Evolutionary conservation across 2,888 invertebrate species (phyloP), one percentile per base, ranked within the genome.

Genomic region (Euzophera pinguis): DNA sequence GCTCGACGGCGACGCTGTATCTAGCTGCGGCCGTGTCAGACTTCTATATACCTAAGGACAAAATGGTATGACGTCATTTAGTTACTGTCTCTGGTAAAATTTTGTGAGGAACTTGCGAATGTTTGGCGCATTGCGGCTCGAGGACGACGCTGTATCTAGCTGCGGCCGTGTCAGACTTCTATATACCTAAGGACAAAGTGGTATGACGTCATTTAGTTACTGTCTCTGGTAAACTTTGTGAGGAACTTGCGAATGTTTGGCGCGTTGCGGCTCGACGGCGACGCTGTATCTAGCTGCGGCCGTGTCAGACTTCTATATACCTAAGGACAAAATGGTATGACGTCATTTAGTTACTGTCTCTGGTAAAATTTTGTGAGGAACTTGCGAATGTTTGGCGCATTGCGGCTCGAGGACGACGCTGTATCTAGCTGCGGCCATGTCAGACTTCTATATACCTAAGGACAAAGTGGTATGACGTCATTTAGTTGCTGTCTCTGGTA

Each of bases 141-240:
- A 89, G 91, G 29, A 96, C 96, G 0, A 79, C 98, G 65, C 84
- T 99, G n/a, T 99, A 98, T 81, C 91, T 99, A 52, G 99, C 99
- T 13, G 99, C 99, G 1, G 99, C 99, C 3, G 99, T 99, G 0
- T 98, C 99, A 0, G 99, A 99, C 90, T 99, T 99, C 91, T 99
- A 99, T 84, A 94, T 99, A 79, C 99, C 99, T 43, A 93, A 95
- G 63, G 94, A 95, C 76, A 92, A 97, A 91, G 95, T 99, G 95
- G 98, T 98, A 83, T 91, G 84, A 8, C 7, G 3, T 29, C 0
- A 12, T 12, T 37, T 37, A 2, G 1, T n/a, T 12, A 2, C n/a
- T 37, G 3, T 2, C 22, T 22, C 2, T 2, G 22, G 22, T 22
- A 22, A 3, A 22, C 5, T 2, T 22, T n/a, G n/a, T n/a, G n/a